Conservation (phyloP, 2,888 invertebrate species). For the Phyto melanocephala region DNA sequence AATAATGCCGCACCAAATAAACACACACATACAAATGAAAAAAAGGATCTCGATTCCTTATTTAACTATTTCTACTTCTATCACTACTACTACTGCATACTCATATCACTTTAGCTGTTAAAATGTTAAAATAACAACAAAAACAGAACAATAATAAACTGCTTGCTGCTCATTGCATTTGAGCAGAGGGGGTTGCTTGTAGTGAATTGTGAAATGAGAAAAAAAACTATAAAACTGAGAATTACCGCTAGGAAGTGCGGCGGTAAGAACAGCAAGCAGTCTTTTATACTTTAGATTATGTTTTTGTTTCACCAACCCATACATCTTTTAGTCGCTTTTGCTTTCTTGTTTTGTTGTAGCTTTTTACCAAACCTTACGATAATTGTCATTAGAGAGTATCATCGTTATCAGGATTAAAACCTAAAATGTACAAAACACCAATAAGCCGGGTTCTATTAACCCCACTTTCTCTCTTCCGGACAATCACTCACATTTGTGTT, state of each 20-base stretch:
- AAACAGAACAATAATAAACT: conserved; percentile 22
- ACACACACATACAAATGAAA: not conserved
- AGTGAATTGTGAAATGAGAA: not conserved
- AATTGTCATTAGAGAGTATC: conserved; percentile 63
- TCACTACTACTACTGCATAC: conserved; percentile 33
- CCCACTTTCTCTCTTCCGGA: too few species aligned
- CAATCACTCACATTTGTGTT: too few species aligned
- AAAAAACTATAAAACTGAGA: conserved; percentile 66
- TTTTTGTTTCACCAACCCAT: conserved; percentile 22
- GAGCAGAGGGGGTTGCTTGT: conserved; percentile 25
- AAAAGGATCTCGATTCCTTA: conserved; percentile 59
- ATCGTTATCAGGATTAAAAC: conserved; percentile 66
- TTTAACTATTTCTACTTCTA: conserved; percentile 39
- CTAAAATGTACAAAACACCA: not conserved
- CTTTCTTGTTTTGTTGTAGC: not conserved
- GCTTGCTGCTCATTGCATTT: conserved; percentile 44
- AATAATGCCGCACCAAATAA: conserved; percentile 59
- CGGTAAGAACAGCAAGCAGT: conserved; percentile 66
- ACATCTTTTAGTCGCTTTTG: not conserved
- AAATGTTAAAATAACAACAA: conserved; percentile 33
- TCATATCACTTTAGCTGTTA: conserved; percentile 30
- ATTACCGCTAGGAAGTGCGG: conserved; percentile 61
- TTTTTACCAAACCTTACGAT: conserved; percentile 53
- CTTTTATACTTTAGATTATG: conserved; percentile 28
- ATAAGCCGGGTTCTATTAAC: too few species aligned